phyloP scores from a whole-genome alignment of 2,797 vertebrate genomes.

The Stomatorhinus walkeri region DNA sequence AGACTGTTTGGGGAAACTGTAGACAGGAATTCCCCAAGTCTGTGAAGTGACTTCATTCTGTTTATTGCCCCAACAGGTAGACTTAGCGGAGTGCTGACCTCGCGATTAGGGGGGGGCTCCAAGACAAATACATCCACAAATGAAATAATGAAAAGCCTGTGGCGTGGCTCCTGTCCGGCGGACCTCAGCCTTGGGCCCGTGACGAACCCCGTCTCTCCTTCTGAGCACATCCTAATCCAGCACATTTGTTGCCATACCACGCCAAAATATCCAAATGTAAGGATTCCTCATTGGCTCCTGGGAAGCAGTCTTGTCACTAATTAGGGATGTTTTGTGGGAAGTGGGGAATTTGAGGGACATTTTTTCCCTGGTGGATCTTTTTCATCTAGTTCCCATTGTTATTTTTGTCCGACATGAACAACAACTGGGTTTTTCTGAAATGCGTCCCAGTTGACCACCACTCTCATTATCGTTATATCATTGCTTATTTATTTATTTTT shows the following conservation, averaged over 20 bases:
- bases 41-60: not conserved
- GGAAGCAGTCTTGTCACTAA: constrained; percentile 54
- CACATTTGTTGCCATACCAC: constrained; percentile 17
- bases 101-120: not conserved
- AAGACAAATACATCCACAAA: not conserved
- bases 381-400: constrained; percentile 60
- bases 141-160: not conserved
- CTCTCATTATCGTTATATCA: constrained; percentile 22
- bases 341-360: constrained; percentile 51
- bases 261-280: constrained; percentile 41
- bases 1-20: constrained; percentile 5
- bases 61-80: constrained; percentile 11
- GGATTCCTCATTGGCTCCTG: constrained; percentile 41
- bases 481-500: not conserved
- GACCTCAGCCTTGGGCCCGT: not conserved
- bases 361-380: constrained; percentile 44
- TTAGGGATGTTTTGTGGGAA: constrained; percentile 57
- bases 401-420: constrained; percentile 47
- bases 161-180: not conserved
- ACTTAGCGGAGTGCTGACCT: not conserved
- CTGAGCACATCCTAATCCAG: not conserved
- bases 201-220: not conserved
- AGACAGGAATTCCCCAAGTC: not conserved
- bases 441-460: constrained; percentile 41
- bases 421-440: constrained; percentile 46